Percentiles rank a stretch among this genome's conserved stretches.
Conservation (phyloP, 2,888 invertebrate species). For the Alsophila aescularia region DNA sequence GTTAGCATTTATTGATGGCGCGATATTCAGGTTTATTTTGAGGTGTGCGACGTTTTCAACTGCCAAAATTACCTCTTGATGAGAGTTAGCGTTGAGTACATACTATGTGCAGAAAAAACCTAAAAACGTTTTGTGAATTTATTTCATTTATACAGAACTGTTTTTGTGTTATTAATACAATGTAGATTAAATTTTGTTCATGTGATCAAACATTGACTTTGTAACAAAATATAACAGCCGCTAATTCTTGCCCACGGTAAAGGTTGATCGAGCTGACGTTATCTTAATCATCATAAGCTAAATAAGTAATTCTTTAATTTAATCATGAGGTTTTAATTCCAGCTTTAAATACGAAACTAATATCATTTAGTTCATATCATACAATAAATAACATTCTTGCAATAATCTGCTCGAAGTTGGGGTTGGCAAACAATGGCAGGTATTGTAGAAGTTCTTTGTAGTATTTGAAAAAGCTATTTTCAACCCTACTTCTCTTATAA, state of each 20-base stretch:
- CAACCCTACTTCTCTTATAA: background rate
- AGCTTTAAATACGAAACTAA: background rate
- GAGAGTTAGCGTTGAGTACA: background rate
- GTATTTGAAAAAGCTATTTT: background rate
- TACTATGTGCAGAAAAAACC: background rate
- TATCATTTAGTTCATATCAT: slow-evolving; percentile 9
- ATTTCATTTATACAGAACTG: too few species aligned
- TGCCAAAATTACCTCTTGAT: slow-evolving; percentile 10
- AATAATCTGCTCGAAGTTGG: slow-evolving; percentile 57
- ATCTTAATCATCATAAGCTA: background rate
- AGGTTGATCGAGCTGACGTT: too few species aligned
- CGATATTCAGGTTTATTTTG: slow-evolving; percentile 24
- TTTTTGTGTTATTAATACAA: too few species aligned
- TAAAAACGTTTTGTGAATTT: too few species aligned
- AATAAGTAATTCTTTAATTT: background rate
- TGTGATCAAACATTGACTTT: background rate
- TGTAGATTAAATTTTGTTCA: too few species aligned
- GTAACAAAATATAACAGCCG: background rate
- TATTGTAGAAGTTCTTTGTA: slow-evolving; percentile 13
- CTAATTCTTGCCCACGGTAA: too few species aligned
- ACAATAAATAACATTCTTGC: slow-evolving; percentile 43
- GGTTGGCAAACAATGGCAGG: slow-evolving; percentile 17
- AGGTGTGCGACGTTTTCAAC: slow-evolving; percentile 9
- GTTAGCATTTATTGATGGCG: slow-evolving; percentile 27
- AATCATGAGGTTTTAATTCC: slow-evolving; percentile 1